Base-by-base conservation (phyloP, 2,888 invertebrate genomes). In the Xestoiulus laeticollis region DNA sequence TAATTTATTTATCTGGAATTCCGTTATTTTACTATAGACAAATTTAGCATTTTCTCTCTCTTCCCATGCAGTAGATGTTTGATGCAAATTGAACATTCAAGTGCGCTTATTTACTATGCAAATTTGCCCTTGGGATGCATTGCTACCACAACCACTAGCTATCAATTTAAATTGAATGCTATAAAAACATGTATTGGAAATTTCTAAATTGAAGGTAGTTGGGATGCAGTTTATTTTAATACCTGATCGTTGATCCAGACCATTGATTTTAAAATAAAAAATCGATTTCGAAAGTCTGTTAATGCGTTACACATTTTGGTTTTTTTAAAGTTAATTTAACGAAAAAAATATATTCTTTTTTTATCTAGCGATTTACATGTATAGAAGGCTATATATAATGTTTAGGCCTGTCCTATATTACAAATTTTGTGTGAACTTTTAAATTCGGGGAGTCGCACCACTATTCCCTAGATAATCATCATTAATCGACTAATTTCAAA, bases 181-280 rank as follows among this genome's bases (percentile, higher is more conserved):
- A 26, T 6, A 30, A 78, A 78, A 78, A 78, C 6, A 1, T 14
- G 14, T 12, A 78, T 14, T 30, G 3, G 68, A 68, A 48, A 68
- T 78, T 78, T 30, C 30, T 12, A 30, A 78, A 78, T 30, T 78
- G 30, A 12, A 78, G 16, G 68, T 5, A 26, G 22, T 68, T 68
- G 68, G 26, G 22, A 26, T 78, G 78, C 30, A 78, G 14, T 78
- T 78, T 78, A 78, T 78, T 78, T 68, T 30, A 78, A 78, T 30
- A 78, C 78, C 14, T 6, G 6, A 12, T 6, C 48, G 78, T 26
- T 26, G 68, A 78, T 78, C 30, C 30, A 78, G 30, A 78, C 78
- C 78, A 30, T 26, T 78, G 78, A 8, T 14, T 30, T 78, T 30
- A 16, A 59, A 48, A 78, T 78, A 78, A 78, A 30, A 78, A 78